Conservation (phyloP, 2,888 invertebrate species). For the Tinea semifulvella region DNA sequence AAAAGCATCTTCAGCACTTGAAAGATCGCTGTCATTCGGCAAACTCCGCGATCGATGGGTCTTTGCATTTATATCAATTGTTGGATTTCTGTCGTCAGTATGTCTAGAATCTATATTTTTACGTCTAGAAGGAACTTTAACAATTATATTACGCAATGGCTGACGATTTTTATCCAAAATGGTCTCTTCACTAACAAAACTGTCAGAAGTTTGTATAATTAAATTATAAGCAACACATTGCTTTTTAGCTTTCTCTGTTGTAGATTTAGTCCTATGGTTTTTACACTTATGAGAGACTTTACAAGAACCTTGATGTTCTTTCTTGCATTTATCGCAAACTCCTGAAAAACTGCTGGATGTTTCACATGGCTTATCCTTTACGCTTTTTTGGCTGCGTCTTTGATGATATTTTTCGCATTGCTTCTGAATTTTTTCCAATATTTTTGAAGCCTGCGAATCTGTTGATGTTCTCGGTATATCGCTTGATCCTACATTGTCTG, state of each 20-base stretch:
- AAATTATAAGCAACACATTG: constrained; percentile 54
- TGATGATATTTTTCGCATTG: constrained; percentile 55
- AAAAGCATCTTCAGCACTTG: constrained; percentile 39
- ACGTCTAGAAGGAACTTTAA: constrained; percentile 47
- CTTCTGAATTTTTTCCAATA: constrained; percentile 46
- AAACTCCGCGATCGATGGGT: constrained; percentile 34
- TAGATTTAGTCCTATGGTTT: constrained; percentile 29
- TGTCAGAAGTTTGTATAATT: constrained; percentile 55
- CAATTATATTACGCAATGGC: constrained; percentile 42
- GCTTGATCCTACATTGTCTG: constrained; percentile 32
- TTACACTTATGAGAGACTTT: constrained; percentile 40
- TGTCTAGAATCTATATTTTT: constrained; percentile 17
- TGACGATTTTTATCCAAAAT: constrained; percentile 25
- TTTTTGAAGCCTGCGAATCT: constrained; percentile 46
- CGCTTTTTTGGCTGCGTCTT: constrained; percentile 35
- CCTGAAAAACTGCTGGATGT: constrained; percentile 44
- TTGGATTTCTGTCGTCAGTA: constrained; percentile 15
- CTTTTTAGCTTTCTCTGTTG: constrained; percentile 36
- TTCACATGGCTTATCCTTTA: constrained; percentile 33
- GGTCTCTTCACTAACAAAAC: constrained; percentile 42
- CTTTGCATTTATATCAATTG: constrained; percentile 25
- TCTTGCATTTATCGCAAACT: constrained; percentile 44
- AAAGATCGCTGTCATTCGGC: constrained; percentile 42
- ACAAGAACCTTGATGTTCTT: constrained; percentile 36
- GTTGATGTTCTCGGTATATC: constrained; percentile 43